Evolutionary conservation across 2,888 invertebrate genomes (phyloP).

Genomic region (Drosophila tanythrix): DNA sequence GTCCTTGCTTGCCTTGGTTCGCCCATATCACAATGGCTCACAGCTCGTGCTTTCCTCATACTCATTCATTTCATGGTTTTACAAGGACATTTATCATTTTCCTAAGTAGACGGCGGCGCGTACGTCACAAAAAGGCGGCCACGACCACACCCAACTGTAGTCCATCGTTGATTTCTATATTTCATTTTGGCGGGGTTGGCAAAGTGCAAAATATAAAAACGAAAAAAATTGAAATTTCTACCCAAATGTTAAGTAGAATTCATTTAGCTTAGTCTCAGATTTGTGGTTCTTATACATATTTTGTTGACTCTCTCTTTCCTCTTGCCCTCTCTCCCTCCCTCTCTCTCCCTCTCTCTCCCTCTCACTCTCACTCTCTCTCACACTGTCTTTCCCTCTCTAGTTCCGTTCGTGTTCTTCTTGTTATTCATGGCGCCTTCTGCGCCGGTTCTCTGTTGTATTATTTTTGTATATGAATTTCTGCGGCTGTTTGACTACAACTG

Average conservation of each 20-base stretch:
- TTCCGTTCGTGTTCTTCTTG: slow-evolving; percentile 16
- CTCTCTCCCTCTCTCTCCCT: neutral
- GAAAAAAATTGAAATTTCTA: slow-evolving; percentile 56
- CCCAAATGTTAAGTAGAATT: slow-evolving; percentile 79
- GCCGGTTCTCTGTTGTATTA: slow-evolving; percentile 33
- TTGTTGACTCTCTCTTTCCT: slow-evolving; percentile 1
- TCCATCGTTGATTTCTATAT: slow-evolving; percentile 69
- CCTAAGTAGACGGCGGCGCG: slow-evolving; percentile 68
- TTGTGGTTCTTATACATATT: slow-evolving; percentile 57
- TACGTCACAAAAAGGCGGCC: slow-evolving; percentile 70
- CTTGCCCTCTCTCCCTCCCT: neutral
- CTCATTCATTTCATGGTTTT: slow-evolving; percentile 80
- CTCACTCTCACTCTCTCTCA: neutral
- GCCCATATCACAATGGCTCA: slow-evolving; percentile 36
- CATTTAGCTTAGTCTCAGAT: slow-evolving; percentile 68
- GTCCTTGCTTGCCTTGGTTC: slow-evolving; percentile 62
- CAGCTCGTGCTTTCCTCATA: slow-evolving; percentile 35
- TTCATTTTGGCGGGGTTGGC: slow-evolving; percentile 32
- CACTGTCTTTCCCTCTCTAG: neutral
- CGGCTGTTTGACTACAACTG: slow-evolving; percentile 21
- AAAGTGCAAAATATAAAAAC: slow-evolving; percentile 11
- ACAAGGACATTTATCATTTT: slow-evolving; percentile 81
- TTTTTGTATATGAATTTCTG: slow-evolving; percentile 71
- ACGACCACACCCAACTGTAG: slow-evolving; percentile 28
- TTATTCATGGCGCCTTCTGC: slow-evolving; percentile 68